These are phyloP conservation scores for Sula dactylatra DNA, from an alignment of 2,113 vertebrate genomes.

Conservation along the genomic window DNA sequence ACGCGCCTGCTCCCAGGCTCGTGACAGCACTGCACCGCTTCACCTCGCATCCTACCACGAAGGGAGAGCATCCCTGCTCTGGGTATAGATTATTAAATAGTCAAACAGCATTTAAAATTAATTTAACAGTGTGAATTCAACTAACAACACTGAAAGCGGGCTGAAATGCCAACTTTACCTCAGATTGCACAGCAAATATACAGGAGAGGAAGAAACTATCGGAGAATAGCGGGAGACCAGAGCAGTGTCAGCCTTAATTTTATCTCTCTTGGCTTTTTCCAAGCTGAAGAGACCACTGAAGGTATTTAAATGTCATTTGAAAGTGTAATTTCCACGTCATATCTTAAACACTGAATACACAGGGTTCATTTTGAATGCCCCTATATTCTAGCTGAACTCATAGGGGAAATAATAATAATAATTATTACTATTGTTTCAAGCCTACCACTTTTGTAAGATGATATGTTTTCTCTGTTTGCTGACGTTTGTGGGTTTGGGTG, in stretches of 20 bases:
- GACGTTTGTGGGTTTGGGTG: not conserved
- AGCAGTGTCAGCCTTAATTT: not conserved
- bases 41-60: not conserved
- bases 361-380: not conserved
- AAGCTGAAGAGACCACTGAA: not conserved
- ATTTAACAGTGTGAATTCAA: not conserved
- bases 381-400: not conserved
- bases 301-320: not conserved
- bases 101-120: not conserved
- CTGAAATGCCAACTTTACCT: not conserved
- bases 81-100: not conserved
- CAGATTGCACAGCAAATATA: not conserved
- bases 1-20: not conserved
- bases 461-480: not conserved
- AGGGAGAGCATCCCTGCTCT: not conserved
- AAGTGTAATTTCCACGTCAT: not conserved
- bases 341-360: not conserved
- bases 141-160: not conserved
- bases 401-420: not conserved
- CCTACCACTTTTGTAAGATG: not conserved
- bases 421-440: not conserved
- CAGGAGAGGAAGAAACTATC: not conserved
- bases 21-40: accelerated
- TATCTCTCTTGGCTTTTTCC: not conserved
- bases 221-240: not conserved